phyloP scores from a whole-genome alignment of 2,888 invertebrate species.

The Plebejus anna region DNA sequence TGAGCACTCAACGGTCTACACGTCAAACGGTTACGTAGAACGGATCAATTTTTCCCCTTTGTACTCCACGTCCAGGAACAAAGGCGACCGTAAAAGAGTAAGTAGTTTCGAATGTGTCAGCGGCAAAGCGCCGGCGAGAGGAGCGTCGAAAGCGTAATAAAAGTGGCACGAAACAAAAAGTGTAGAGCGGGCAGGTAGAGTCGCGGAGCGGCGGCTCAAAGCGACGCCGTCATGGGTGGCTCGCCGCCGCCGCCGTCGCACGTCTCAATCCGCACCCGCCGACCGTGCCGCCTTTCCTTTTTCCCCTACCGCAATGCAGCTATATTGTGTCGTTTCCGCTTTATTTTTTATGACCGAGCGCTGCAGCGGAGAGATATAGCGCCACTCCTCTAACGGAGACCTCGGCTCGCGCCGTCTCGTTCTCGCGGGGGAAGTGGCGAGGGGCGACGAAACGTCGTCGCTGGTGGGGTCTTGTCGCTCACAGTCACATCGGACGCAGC shows the following conservation, averaged over 20 bases:
- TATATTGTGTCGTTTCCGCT: conserved; percentile 76
- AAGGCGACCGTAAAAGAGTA: conserved; percentile 68
- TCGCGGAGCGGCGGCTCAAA: conserved; percentile 63
- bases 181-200: conserved; percentile 54
- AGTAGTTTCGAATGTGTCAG: conserved; percentile 73
- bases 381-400: conserved; percentile 62
- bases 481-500: conserved; percentile 70
- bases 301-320: conserved; percentile 78
- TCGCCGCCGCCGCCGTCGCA: conserved; percentile 77
- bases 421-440: conserved; percentile 52
- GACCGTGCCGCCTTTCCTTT: conserved; percentile 76
- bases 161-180: conserved; percentile 75
- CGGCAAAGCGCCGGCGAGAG: conserved; percentile 61
- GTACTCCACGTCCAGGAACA: conserved; percentile 62
- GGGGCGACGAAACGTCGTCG: conserved; percentile 54
- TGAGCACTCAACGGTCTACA: conserved; percentile 45
- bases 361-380: conserved; percentile 75
- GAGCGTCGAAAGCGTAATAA: conserved; percentile 70
- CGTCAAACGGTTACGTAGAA: conserved; percentile 64
- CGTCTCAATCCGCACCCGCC: conserved; percentile 79
- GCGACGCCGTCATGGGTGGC: conserved; percentile 77
- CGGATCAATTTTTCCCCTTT: conserved; percentile 70
- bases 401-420: conserved; percentile 56
- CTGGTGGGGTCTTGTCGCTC: conserved; percentile 69
- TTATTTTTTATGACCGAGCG: conserved; percentile 73